phyloP scores from a whole-genome alignment of 2,888 invertebrate species.

The Ectropis crepuscularia region DNA sequence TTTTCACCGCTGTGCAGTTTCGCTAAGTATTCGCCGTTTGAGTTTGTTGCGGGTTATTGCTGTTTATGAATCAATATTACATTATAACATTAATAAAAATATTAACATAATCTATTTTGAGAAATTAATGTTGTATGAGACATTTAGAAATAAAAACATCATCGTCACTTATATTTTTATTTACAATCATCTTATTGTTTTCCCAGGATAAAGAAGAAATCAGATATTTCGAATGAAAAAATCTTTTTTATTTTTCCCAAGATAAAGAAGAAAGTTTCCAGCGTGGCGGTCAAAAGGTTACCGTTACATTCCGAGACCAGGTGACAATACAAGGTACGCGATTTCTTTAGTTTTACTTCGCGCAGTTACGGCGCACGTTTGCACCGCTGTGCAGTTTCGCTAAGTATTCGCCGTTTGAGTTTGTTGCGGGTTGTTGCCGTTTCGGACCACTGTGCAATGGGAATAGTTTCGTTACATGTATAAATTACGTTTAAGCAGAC shows the following conservation, averaged over 20 bases:
- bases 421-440: constrained; percentile 18
- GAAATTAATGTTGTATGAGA: too few relatives aligned
- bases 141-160: too few relatives aligned
- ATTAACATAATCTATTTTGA: too few relatives aligned
- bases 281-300: constrained; percentile 16
- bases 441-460: constrained; percentile 28
- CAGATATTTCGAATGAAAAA: too few relatives aligned
- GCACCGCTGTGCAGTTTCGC: constrained; percentile 44
- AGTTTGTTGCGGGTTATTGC: constrained; percentile 26
- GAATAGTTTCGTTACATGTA: constrained; percentile 20
- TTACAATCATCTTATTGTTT: too few relatives aligned
- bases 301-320: constrained; percentile 54
- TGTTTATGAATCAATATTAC: constrained; percentile 48
- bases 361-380: constrained; percentile 34
- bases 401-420: constrained; percentile 31
- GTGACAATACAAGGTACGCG: constrained; percentile 58
- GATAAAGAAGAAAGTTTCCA: not conserved
- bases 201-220: too few relatives aligned
- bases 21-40: constrained; percentile 25
- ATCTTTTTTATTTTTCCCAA: too few relatives aligned
- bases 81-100: too few relatives aligned
- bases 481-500: constrained; percentile 23
- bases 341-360: constrained; percentile 44
- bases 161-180: too few relatives aligned
- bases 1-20: constrained; percentile 45